These are phyloP conservation scores for Synodontis membranacea DNA, from an alignment of 2,113 vertebrate genomes.

Conservation along the genomic window DNA sequence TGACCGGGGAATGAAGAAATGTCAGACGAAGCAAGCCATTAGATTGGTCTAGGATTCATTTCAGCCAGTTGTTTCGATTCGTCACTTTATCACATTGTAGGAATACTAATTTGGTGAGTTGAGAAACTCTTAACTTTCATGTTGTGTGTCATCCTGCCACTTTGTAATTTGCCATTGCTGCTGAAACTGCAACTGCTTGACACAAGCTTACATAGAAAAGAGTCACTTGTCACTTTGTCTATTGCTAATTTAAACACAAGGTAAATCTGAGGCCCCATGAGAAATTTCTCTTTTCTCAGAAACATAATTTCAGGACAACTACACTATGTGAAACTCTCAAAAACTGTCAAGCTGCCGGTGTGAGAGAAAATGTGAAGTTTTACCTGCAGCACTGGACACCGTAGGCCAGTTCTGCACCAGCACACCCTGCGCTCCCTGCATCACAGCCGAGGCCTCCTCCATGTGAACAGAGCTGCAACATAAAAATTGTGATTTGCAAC, in stretches of 20 bases:
- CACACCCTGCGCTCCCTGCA: constrained; percentile 89
- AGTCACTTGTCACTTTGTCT: not conserved
- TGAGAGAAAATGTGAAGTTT: constrained; percentile 62
- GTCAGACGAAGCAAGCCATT: no score
- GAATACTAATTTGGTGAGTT: not conserved
- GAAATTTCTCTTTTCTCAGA: not conserved
- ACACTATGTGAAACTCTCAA: not conserved
- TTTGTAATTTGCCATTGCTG: not conserved
- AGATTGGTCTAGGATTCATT: not conserved
- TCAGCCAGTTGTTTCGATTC: not conserved
- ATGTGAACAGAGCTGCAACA: constrained; percentile 87
- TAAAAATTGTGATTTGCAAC: not conserved
- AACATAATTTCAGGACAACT: not conserved
- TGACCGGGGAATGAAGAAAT: not conserved
- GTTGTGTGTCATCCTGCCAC: not conserved
- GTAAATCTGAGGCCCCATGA: not conserved
- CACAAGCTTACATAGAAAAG: not conserved
- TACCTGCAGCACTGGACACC: constrained; percentile 93
- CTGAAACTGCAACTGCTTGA: not conserved
- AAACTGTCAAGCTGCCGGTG: no score
- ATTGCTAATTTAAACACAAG: not conserved
- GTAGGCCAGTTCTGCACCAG: constrained; percentile 98
- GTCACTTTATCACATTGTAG: not conserved
- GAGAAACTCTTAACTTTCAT: not conserved
- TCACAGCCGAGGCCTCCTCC: constrained; percentile 86